Evolutionary conservation across 2,888 invertebrate species (phyloP), one percentile per base, ranked within the genome.

Genomic region (Ptycholaimellus sp.): DNA sequence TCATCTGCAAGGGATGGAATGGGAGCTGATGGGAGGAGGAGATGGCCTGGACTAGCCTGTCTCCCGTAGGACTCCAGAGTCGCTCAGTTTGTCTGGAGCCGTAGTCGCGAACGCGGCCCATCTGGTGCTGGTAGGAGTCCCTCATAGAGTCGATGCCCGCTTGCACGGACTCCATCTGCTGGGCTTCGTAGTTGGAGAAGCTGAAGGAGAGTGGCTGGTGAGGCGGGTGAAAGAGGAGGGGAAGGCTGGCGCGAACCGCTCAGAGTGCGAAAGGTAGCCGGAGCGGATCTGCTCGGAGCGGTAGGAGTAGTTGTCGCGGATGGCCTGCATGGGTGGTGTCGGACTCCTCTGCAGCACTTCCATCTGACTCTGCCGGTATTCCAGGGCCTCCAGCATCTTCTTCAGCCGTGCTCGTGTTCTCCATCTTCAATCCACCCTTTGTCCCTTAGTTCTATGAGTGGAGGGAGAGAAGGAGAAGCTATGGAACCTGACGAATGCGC

Each of bases 61-160:
- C 83, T 81, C 54, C 73, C 74, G 63, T 87, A 87, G 63, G 83
- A 82, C 59, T 82, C 83, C 75, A 70, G 51, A 85, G 68, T 2
- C 77, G 70, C 39, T 78, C 75, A 46, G 85, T 64, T 58, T 83
- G 59, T 40, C 59, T 56, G 2, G 79, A 76, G 40, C 87, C 83
- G 58, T 82, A 83, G 55, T 85, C 83, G 44, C 82, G 68, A 14
- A 51, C 39, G 11, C 51, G 44, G 28, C 30, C 19, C 28, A 49
- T 29, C 37, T 54, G 55, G 36, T 42, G 45, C 17, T 47, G 44
- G 39, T 55, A 55, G 40, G 48, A 47, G 36, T 55, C 54, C 14
- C 52, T 23, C 20, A 33, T 9, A 9, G 23, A 18, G 27, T 40
- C 41, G n/a, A 35, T 22, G 14, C 35, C 32, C 21, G n/a, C 7